Percentiles rank a stretch among this genome's conserved stretches.
These are phyloP conservation scores for Sinocyclocheilus grahami DNA, from an alignment of 2,113 vertebrate genomes.

Conservation along the genomic window DNA sequence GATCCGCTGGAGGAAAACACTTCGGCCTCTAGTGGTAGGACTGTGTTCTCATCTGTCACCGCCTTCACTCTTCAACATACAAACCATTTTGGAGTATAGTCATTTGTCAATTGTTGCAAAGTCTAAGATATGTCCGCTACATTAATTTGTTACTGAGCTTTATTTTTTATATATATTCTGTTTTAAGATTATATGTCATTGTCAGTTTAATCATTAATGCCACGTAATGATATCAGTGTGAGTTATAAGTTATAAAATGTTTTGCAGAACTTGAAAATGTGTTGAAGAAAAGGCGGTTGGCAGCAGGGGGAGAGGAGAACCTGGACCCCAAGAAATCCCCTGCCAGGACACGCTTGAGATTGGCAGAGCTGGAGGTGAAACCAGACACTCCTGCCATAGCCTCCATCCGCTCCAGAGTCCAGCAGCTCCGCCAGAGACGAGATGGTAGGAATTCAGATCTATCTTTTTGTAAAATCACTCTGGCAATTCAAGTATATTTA, in stretches of 20 bases:
- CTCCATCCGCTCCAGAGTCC: slow-evolving; percentile 67
- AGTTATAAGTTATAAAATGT: neutral
- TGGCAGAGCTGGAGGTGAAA: slow-evolving; percentile 61
- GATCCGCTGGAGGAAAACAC: slow-evolving; percentile 70
- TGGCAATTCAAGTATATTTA: neutral
- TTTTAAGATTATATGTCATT: neutral
- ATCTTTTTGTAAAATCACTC: neutral
- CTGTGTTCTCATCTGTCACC: slow-evolving; percentile 12
- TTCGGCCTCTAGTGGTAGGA: slow-evolving; percentile 59
- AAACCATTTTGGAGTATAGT: neutral
- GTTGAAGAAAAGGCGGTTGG: slow-evolving; percentile 70
- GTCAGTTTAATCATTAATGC: neutral
- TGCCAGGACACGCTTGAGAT: slow-evolving; percentile 20
- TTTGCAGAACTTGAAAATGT: slow-evolving; percentile 59
- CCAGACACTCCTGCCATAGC: slow-evolving; percentile 71
- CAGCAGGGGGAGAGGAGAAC: slow-evolving; percentile 66
- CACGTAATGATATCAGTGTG: neutral
- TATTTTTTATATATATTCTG: neutral
- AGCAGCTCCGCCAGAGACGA: slow-evolving; percentile 67
- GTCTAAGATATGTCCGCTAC: neutral
- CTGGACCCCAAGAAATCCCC: slow-evolving; percentile 58
- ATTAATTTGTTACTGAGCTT: neutral
- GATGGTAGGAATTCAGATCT: slow-evolving; percentile 60
- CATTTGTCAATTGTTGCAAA: neutral
- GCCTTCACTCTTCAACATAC: neutral